phyloP scores from a whole-genome alignment of 2,113 vertebrate genomes.

The Thinocorus orbignyianus region DNA sequence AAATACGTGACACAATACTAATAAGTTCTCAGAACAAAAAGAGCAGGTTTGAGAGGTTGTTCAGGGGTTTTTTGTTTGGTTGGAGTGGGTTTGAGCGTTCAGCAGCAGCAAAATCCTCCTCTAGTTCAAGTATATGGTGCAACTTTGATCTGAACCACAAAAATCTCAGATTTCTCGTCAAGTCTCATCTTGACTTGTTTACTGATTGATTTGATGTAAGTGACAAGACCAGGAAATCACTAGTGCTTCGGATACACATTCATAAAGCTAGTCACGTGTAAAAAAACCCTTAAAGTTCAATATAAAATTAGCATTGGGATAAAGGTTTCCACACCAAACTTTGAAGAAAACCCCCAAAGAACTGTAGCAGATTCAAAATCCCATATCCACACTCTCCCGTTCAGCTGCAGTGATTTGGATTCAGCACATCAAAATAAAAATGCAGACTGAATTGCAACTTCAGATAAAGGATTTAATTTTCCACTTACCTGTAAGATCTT shows the following conservation, averaged over 20 bases:
- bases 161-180: not conserved
- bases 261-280: not conserved
- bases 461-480: not conserved
- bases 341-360: not conserved
- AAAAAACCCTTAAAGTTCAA: not conserved
- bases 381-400: not conserved
- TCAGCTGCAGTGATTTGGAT: not conserved
- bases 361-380: not conserved
- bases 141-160: not conserved
- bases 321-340: not conserved
- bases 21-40: not conserved
- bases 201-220: not conserved
- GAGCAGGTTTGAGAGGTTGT: not conserved
- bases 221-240: not conserved
- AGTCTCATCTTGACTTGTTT: not conserved
- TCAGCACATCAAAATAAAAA: not conserved
- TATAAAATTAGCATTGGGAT: not conserved
- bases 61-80: not conserved
- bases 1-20: not conserved
- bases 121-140: not conserved
- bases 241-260: not conserved
- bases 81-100: not conserved
- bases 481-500: slow-evolving; percentile 87
- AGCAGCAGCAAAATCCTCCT: not conserved
- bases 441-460: not conserved